Conservation (phyloP, 1,140 invertebrate species). For the Tribolium madens region DNA sequence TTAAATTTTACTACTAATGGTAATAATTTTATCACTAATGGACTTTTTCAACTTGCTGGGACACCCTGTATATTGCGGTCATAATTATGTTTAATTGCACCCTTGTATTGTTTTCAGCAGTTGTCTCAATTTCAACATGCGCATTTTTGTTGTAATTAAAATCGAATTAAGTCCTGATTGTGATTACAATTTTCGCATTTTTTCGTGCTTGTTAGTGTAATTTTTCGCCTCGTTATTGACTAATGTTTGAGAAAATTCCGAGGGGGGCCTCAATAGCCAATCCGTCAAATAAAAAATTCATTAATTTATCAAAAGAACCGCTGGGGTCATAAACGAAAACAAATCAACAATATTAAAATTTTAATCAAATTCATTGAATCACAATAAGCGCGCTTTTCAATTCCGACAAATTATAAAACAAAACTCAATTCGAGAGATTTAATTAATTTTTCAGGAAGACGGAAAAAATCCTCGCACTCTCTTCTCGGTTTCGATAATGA, state of each 20-base stretch:
- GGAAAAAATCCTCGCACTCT: conserved; percentile 35
- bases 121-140: background rate
- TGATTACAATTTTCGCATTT: too few species aligned
- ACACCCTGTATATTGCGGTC: too few species aligned
- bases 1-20: too few species aligned
- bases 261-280: background rate
- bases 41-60: too few species aligned
- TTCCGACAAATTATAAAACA: conserved; percentile 51
- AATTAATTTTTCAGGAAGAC: conserved; percentile 49
- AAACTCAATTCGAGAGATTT: conserved; percentile 47
- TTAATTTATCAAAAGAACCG: conserved; percentile 49
- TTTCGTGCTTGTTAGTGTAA: too few species aligned
- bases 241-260: background rate
- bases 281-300: conserved; percentile 47
- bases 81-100: too few species aligned
- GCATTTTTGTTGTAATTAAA: background rate
- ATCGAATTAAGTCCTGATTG: background rate
- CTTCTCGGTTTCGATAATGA: conserved; percentile 38
- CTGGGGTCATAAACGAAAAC: conserved; percentile 40
- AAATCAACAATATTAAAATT: conserved; percentile 52
- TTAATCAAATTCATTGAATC: conserved; percentile 53
- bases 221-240: too few species aligned
- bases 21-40: too few species aligned
- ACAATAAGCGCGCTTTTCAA: conserved; percentile 48
- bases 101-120: background rate